Conservation (phyloP, 53 echinoderm and acorn worm species). For the Holothuria leucospilota region DNA sequence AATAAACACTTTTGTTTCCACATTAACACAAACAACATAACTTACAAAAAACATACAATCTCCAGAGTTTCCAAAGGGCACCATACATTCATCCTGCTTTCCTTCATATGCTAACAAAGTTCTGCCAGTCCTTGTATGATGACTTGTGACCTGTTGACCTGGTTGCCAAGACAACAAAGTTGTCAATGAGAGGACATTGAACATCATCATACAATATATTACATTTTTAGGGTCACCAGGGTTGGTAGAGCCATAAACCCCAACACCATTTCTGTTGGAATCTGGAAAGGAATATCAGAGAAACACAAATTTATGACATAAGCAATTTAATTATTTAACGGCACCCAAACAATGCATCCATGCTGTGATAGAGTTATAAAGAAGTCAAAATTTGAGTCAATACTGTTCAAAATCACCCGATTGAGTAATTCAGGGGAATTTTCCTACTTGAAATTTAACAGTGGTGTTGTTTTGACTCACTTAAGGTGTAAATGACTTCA, state of each 20-base stretch:
- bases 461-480: no score
- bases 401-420: no score
- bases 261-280: not conserved
- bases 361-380: no score
- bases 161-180: constrained; percentile 75
- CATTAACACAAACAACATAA: not conserved
- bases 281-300: constrained; percentile 9
- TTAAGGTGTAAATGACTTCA: no score
- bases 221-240: constrained; percentile 49
- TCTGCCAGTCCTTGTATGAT: constrained; percentile 33
- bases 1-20: no score
- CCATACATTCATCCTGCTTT: constrained; percentile 13
- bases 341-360: no score
- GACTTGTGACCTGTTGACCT: not conserved
- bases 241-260: not conserved
- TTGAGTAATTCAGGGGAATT: no score
- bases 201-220: constrained; percentile 72
- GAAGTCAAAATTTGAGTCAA: no score
- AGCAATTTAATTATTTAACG: no score
- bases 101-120: constrained; percentile 38
- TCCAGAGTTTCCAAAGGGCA: constrained; percentile 30
- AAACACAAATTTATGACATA: not conserved
- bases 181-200: constrained; percentile 50
- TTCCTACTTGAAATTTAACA: no score
- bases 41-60: constrained; percentile 80